Conservation (phyloP, 2,797 vertebrate species). For the Tangara arthus region DNA sequence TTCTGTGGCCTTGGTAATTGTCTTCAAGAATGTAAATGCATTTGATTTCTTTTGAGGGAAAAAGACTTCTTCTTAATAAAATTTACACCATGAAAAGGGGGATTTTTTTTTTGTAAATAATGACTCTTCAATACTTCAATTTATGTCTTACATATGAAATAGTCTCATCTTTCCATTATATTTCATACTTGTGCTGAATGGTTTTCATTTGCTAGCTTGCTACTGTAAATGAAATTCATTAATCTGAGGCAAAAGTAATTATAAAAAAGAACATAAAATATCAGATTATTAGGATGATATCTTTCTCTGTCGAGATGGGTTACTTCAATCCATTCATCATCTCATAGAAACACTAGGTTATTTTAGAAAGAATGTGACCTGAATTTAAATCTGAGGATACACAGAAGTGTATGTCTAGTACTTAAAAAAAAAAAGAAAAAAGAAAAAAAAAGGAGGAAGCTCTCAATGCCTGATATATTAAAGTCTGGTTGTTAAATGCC, state of each 20-base stretch:
- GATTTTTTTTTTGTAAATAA: background rate
- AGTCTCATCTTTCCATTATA: conserved; percentile 42
- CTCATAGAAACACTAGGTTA: background rate
- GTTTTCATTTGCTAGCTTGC: conserved; percentile 49
- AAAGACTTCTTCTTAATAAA: background rate
- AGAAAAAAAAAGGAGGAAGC: background rate
- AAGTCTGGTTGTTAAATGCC: background rate
- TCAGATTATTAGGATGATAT: conserved; percentile 60
- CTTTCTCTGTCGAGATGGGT: conserved; percentile 43
- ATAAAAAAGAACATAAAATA: conserved; percentile 63
- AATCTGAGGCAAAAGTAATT: conserved; percentile 65
- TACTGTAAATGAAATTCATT: conserved; percentile 64
- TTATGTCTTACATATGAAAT: background rate
- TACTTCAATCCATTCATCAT: conserved; percentile 53
- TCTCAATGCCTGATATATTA: background rate
- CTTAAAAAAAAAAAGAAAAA: background rate
- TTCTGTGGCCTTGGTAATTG: background rate
- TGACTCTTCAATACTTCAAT: conserved; percentile 1
- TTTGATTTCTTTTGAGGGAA: background rate
- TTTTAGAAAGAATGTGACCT: background rate
- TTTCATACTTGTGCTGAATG: conserved; percentile 27
- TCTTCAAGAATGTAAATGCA: conserved; percentile 12
- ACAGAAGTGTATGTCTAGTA: background rate
- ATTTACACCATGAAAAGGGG: background rate
- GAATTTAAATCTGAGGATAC: conserved; percentile 23